phyloP scores from a whole-genome alignment of 1,140 invertebrate genomes.

The Saccostrea echinata region DNA sequence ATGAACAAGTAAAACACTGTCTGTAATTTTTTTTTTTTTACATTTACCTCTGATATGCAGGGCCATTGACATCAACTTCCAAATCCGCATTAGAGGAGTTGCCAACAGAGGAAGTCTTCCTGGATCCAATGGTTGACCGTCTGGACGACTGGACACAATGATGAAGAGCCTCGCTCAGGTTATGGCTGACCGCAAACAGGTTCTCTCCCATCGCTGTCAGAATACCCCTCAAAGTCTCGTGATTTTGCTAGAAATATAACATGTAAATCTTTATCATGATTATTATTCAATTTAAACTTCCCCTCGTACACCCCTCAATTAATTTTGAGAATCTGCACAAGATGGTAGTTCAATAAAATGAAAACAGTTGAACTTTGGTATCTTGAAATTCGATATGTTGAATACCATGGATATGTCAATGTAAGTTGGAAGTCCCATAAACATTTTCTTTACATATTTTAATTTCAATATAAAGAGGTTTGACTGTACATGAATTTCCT shows the following conservation, averaged over 20 bases:
- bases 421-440: too few species aligned
- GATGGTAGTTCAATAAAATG: too few species aligned
- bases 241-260: slow-evolving; percentile 14
- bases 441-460: too few species aligned
- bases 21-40: not conserved
- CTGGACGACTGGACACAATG: slow-evolving; percentile 50
- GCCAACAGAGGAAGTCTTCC: slow-evolving; percentile 32
- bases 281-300: too few species aligned
- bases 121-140: slow-evolving; percentile 24
- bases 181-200: slow-evolving; percentile 31
- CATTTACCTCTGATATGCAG: not conserved
- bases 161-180: slow-evolving; percentile 53
- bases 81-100: not conserved
- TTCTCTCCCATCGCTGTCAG: not conserved
- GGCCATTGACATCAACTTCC: not conserved
- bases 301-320: not conserved
- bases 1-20: too few species aligned
- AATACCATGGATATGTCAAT: too few species aligned
- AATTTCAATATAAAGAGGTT: too few species aligned
- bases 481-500: too few species aligned
- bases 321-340: too few species aligned
- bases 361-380: too few species aligned
- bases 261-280: not conserved
- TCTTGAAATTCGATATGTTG: too few species aligned
- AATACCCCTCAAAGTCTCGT: not conserved